These are phyloP conservation scores for Tethya wilhelma DNA, from an alignment of 37 sponge, comb jelly and placozoan species.

Conservation along the genomic window DNA sequence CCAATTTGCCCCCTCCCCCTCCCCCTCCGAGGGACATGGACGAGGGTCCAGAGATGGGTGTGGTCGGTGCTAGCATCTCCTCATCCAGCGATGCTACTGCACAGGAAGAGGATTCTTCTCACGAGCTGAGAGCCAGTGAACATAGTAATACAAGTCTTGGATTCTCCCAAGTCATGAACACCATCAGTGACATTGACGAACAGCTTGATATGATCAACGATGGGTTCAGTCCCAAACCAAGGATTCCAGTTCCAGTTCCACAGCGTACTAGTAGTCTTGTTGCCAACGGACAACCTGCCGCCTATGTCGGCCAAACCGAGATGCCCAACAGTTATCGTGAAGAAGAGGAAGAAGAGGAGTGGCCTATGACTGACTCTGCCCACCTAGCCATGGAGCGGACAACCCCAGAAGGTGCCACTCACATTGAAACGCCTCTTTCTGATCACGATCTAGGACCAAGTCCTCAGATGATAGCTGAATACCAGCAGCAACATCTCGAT, in stretches of 20 bases:
- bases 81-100: not conserved
- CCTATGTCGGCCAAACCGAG: slow-evolving; percentile 1
- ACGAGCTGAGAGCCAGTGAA: no score
- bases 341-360: no score
- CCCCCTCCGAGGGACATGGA: slow-evolving; percentile 24
- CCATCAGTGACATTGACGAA: slow-evolving; percentile 35
- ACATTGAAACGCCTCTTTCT: no score
- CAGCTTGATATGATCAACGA: slow-evolving; percentile 22
- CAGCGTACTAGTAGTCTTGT: not conserved
- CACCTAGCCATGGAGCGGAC: not conserved
- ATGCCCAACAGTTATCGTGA: not conserved
- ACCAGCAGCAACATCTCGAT: slow-evolving; percentile 1
- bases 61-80: not conserved
- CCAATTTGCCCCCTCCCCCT: slow-evolving; percentile 63
- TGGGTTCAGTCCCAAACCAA: not conserved
- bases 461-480: not conserved
- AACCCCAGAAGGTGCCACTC: not conserved
- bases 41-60: not conserved
- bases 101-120: not conserved
- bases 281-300: not conserved
- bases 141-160: not conserved
- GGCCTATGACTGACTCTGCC: not conserved
- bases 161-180: slow-evolving; percentile 37
- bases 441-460: no score
- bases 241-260: no score